Evolutionary conservation across 2,888 invertebrate genomes (phyloP), one percentile per base, ranked within the genome.

Genomic region (Pollenia labialis): DNA sequence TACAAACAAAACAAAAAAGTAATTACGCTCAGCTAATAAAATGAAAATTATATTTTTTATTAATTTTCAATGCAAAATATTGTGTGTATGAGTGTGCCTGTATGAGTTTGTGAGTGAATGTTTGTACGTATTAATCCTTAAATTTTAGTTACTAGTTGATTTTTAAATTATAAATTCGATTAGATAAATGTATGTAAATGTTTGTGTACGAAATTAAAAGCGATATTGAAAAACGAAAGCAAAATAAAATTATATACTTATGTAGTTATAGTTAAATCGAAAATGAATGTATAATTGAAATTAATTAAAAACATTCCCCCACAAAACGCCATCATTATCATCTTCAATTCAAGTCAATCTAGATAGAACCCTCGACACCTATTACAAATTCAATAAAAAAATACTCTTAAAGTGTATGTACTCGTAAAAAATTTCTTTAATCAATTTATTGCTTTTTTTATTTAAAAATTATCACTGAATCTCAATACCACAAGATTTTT

Each of bases 161-260:
- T 87, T 86, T 87, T 69, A 81, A 83, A 80, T 80, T 83, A 79
- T 75, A 71, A 81, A 87, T 79, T 75, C 69, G 46, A 56, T 85
- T 83, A 85, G 84, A 81, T 88, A 87, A 88, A 84, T 77, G 83
- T 88, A 72, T 87, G 82, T 86, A 85, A 85, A 80, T 89, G 74
- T 89, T 68, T 85, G 75, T 88, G 2, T 16, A 44, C 1, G 42
- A 44, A 6, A 64, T 46, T 77, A 23, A 64, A 74, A 82, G 23
- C 75, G 69, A 84, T 44, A 80, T 58, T 58, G 42, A 80, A 72
- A 69, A 83, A 76, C 18, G 60, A 81, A 80, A 72, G 48, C n/a
- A 83, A 76, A 86, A 18, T 62, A 69, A 76, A 71, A 60, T 62
- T 32, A 32, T 32, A 32, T 60, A n/a, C n/a, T n/a, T n/a, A 2